phyloP scores from a whole-genome alignment of 1,140 invertebrate species.

The Probaryconus sp. region DNA sequence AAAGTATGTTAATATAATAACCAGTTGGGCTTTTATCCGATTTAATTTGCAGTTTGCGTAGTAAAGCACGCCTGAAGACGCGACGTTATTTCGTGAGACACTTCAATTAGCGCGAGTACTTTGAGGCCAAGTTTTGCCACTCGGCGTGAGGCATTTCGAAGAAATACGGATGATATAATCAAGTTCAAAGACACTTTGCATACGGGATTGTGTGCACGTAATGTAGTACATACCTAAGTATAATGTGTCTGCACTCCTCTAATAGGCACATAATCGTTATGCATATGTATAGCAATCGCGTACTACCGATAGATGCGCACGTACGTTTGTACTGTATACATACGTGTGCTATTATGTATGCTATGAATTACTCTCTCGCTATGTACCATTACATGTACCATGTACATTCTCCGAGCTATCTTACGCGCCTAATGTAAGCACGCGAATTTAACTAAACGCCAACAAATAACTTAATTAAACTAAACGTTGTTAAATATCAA shows the following conservation, averaged over 20 bases:
- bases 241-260: conserved; percentile 68
- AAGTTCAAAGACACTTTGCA: conserved; percentile 52
- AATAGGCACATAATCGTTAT: conserved; percentile 78
- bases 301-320: conserved; percentile 38
- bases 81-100: conserved; percentile 36
- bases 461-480: too few species aligned
- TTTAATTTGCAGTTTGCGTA: conserved; percentile 6
- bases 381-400: conserved; percentile 35
- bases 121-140: conserved; percentile 44
- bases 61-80: conserved; percentile 14
- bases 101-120: conserved; percentile 32
- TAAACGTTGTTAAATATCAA: too few species aligned
- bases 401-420: conserved; percentile 31
- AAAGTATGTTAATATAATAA: too few species aligned
- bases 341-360: conserved; percentile 56
- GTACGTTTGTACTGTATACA: conserved; percentile 51
- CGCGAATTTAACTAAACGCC: conserved; percentile 46
- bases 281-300: conserved; percentile 68
- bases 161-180: conserved; percentile 52
- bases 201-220: conserved; percentile 43
- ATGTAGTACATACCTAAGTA: conserved; percentile 53
- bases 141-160: conserved; percentile 48
- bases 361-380: conserved; percentile 49
- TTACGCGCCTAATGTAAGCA: conserved; percentile 39
- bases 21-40: conserved; percentile 2